Percentiles rank a stretch among this genome's conserved stretches.
Conservation (phyloP, 2,888 invertebrate genomes). For the Tenthredo mesomela region DNA sequence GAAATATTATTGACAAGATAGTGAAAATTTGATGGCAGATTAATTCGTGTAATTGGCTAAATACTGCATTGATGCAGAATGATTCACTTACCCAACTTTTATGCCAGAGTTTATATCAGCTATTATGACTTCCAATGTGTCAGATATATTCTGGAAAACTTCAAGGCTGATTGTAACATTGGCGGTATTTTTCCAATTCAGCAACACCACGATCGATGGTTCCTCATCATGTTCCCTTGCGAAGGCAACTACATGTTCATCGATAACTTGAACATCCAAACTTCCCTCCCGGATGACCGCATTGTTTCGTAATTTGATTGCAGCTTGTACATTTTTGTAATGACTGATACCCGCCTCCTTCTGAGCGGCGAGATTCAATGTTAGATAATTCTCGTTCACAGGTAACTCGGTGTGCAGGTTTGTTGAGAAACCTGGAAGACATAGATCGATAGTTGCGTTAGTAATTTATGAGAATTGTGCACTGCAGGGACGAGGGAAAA, state of each 20-base stretch:
- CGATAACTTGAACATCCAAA: constrained; percentile 64
- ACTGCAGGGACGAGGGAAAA: too few relatives aligned
- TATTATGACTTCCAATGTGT: constrained; percentile 53
- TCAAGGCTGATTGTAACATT: neutral
- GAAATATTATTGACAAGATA: neutral
- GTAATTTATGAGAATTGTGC: neutral
- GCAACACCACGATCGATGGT: neutral
- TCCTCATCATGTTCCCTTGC: constrained; percentile 53
- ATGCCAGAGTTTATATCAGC: constrained; percentile 55
- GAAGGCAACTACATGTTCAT: constrained; percentile 55
- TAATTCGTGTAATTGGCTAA: neutral
- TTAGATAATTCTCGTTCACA: constrained; percentile 82
- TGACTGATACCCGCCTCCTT: constrained; percentile 79
- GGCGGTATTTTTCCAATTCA: constrained; percentile 31
- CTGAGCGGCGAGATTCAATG: constrained; percentile 82
- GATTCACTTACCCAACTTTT: neutral
- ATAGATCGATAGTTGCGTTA: neutral
- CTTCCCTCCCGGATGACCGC: constrained; percentile 76
- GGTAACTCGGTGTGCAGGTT: constrained; percentile 85
- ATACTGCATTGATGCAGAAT: neutral
- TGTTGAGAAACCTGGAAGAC: constrained; percentile 77
- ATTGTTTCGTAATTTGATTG: constrained; percentile 71
- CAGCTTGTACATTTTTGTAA: constrained; percentile 74
- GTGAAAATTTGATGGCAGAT: neutral
- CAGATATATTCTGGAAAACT: neutral